Base-by-base conservation (phyloP, 2,888 invertebrate species). In the Bimastos eiseni region DNA sequence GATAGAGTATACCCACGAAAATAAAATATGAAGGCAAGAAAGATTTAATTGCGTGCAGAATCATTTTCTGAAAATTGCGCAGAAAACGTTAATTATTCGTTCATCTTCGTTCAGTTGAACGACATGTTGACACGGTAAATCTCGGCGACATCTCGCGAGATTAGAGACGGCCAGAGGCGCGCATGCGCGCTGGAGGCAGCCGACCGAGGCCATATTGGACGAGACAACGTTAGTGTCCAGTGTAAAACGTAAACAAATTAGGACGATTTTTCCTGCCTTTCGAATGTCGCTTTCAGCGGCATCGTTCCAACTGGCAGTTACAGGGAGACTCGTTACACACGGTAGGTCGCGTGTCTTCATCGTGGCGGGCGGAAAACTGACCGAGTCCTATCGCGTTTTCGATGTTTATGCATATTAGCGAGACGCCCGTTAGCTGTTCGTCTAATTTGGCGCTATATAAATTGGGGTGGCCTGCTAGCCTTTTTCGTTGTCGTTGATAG, bases 171-270 rank as follows among this genome's bases (percentile, higher is more conserved):
- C 70, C 70, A 6, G 70, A 70, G 30, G 8, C 11, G 70, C 70
- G 70, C 70, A 70, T 70, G 70, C 70, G 70, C 70, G 70, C 70
- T 70, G 70, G 70, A 70, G 70, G 70, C 70, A 70, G 70, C 70
- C 70, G 70, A 70, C 30, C 5, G 70, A 30, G 70, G 70, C 70
- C 70, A 70, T 70, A 70, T 70, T 70, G 70, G 70, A 70, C 70
- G n/a, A 70, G 70, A 70, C 70, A 70, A 70, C 70, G 70, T 70
- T 70, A 70, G 70, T 70, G 70, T 70, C 70, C n/a, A n/a, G 70
- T 70, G 70, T 30, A 70, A n/a, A 70, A 70, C 30, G 70, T 70
- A 70, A 70, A 70, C 70, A 70, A 70, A 70, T 70, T 70, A 30
- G 30, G 70, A 70, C 70, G 70, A 70, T 70, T 70, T 70, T 70